These are phyloP conservation scores for Telenomus remus DNA, from an alignment of 1,140 invertebrate genomes.

Conservation along the genomic window DNA sequence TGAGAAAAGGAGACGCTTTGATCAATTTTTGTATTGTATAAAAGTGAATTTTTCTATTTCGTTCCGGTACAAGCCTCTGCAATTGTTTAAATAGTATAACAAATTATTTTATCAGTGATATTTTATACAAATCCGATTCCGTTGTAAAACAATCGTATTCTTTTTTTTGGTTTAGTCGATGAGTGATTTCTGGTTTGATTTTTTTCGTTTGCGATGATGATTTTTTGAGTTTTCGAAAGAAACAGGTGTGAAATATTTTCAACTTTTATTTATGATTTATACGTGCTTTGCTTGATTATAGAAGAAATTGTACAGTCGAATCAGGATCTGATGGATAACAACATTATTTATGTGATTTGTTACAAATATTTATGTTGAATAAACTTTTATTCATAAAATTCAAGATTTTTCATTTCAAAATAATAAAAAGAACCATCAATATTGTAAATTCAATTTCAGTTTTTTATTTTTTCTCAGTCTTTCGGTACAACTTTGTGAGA, in stretches of 20 bases:
- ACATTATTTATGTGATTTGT: conserved; percentile 5
- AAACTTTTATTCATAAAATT: conserved; percentile 2
- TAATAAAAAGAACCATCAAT: conserved; percentile 7
- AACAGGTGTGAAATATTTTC: not conserved
- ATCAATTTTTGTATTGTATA: too few species aligned
- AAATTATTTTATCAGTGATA: too few species aligned
- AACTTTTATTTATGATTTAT: not conserved
- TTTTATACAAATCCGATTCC: too few species aligned
- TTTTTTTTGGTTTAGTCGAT: too few species aligned
- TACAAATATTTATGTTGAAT: conserved; percentile 15
- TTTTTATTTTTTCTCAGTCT: not conserved
- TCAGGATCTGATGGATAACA: not conserved
- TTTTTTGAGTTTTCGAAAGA: not conserved
- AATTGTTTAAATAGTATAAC: too few species aligned
- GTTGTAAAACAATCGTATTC: too few species aligned
- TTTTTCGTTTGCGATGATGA: not conserved
- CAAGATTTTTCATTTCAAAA: conserved; percentile 10
- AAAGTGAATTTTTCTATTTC: too few species aligned
- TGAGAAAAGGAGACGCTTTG: too few species aligned
- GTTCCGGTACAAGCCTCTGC: too few species aligned
- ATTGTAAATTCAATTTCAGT: not conserved
- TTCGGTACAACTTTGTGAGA: not conserved
- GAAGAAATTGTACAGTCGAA: conserved; percentile 8
- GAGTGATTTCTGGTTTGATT: too few species aligned
- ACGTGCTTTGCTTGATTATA: conserved; percentile 7